Conservation (phyloP, 2,888 invertebrate genomes). For the Carterocephalus palaemon region DNA sequence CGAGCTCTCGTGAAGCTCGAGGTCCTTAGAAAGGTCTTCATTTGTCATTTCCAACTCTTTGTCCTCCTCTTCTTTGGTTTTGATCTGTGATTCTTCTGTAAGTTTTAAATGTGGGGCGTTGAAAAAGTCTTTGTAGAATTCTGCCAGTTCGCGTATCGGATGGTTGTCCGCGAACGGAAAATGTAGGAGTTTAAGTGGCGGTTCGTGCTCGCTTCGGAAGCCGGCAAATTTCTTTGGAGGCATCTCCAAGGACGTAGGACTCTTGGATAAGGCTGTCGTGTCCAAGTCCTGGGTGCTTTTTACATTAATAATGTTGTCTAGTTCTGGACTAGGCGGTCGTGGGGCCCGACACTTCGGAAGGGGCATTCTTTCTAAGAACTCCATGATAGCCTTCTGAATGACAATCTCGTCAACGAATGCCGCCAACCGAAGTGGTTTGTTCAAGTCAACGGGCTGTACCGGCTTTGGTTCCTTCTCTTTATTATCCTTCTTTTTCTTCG, state of each 20-base stretch:
- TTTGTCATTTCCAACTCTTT: slow-evolving; percentile 55
- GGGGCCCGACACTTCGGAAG: slow-evolving; percentile 58
- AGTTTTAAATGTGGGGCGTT: slow-evolving; percentile 79
- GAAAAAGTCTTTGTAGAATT: slow-evolving; percentile 90
- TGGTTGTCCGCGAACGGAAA: slow-evolving; percentile 88
- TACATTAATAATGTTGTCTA: slow-evolving; percentile 39
- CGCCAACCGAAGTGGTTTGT: slow-evolving; percentile 85
- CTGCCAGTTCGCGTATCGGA: slow-evolving; percentile 85
- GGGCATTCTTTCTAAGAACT: slow-evolving; percentile 60
- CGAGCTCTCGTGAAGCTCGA: slow-evolving; percentile 86
- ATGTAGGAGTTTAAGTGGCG: slow-evolving; percentile 84
- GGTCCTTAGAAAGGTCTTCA: slow-evolving; percentile 82
- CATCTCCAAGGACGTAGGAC: slow-evolving; percentile 62
- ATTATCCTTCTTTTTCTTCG: slow-evolving; percentile 79
- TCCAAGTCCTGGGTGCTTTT: slow-evolving; percentile 66
- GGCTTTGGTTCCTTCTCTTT: slow-evolving; percentile 52
- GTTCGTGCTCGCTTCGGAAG: slow-evolving; percentile 73
- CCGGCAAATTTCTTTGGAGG: slow-evolving; percentile 69
- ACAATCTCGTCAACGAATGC: slow-evolving; percentile 83
- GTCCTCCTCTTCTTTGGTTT: slow-evolving; percentile 35
- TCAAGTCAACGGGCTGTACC: slow-evolving; percentile 78
- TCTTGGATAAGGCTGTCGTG: slow-evolving; percentile 48
- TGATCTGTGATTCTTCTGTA: slow-evolving; percentile 41
- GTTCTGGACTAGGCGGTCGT: slow-evolving; percentile 46
- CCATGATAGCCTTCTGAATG: slow-evolving; percentile 53